phyloP scores from a whole-genome alignment of 2,888 invertebrate genomes.

The Thereva unica region DNA sequence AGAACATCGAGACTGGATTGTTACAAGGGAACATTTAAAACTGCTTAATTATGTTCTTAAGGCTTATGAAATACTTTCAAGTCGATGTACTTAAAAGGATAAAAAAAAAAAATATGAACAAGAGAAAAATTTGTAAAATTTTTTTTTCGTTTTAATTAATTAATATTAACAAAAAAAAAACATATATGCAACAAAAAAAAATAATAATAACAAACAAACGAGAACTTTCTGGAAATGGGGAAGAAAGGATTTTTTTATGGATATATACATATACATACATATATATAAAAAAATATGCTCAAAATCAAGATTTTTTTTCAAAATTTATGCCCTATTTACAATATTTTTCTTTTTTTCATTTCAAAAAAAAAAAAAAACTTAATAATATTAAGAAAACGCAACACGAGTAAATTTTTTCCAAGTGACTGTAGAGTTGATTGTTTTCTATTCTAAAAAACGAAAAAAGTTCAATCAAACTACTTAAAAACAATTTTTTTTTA shows the following conservation, averaged over 20 bases:
- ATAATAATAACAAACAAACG: no score
- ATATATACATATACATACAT: background rate
- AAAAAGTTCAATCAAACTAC: constrained; percentile 21
- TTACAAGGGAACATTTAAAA: constrained; percentile 39
- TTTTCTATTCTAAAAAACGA: no score
- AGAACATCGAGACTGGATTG: constrained; percentile 39
- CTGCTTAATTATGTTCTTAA: constrained; percentile 35
- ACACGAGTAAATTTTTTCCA: background rate
- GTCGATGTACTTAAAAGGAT: constrained; percentile 29
- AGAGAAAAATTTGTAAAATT: background rate
- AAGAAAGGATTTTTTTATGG: no score
- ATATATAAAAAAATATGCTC: background rate
- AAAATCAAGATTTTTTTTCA: no score
- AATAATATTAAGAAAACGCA: no score
- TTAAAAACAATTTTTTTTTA: constrained; percentile 8
- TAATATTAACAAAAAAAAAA: no score
- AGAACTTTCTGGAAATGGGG: no score
- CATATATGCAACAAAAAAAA: no score
- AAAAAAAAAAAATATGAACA: constrained; percentile 1
- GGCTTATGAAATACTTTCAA: constrained; percentile 33
- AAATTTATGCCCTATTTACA: no score
- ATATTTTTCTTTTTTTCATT: no score
- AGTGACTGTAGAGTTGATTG: constrained; percentile 19
- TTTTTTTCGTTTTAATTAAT: background rate
- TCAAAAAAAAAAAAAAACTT: no score